Conservation (phyloP, 2,888 invertebrate species). For the Tuberolachnus salignus region DNA sequence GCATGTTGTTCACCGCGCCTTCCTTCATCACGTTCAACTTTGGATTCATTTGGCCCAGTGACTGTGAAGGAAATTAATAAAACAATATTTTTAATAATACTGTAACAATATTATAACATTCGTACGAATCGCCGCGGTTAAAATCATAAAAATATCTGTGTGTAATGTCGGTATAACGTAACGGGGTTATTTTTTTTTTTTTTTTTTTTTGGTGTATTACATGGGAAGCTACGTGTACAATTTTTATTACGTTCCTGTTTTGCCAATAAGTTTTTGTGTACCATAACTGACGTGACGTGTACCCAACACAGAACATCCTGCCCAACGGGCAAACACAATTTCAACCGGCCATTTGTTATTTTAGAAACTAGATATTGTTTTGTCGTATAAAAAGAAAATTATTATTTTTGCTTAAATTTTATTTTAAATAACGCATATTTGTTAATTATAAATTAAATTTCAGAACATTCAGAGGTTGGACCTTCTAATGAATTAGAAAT, state of each 20-base stretch:
- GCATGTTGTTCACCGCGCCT: slow-evolving; percentile 64
- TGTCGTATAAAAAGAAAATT: too few species aligned
- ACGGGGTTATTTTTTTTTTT: too few species aligned
- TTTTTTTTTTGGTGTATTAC: background rate
- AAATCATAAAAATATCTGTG: background rate
- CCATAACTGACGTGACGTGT: background rate
- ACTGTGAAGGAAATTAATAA: slow-evolving; percentile 61
- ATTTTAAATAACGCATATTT: too few species aligned
- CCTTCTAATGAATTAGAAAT: too few species aligned
- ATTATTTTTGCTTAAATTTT: too few species aligned
- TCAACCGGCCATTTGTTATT: background rate
- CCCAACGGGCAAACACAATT: background rate
- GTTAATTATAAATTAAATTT: too few species aligned
- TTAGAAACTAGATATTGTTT: background rate
- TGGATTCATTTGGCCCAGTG: slow-evolving; percentile 64
- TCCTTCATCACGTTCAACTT: slow-evolving; percentile 64
- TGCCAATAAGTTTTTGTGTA: background rate
- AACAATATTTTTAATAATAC: background rate
- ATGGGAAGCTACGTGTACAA: background rate
- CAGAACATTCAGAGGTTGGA: too few species aligned
- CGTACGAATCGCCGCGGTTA: too few species aligned
- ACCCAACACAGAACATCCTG: background rate
- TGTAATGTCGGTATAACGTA: background rate
- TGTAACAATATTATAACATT: too few species aligned
- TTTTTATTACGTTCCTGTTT: background rate